Evolutionary conservation across 2,113 vertebrate species (phyloP).

Genomic region (Pyrgilauda ruficollis): DNA sequence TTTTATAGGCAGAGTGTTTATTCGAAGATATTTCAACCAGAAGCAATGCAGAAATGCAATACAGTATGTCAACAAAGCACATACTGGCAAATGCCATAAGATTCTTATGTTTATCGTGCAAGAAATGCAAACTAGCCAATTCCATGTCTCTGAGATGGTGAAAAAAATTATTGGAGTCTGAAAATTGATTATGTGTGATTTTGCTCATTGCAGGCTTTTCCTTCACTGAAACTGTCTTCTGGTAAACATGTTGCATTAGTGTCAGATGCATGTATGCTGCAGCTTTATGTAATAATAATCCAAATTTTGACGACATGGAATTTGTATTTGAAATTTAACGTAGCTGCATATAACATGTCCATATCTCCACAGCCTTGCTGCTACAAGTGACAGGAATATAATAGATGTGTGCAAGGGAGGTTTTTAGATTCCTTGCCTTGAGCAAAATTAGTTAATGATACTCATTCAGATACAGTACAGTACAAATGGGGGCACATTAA

Average conservation of each 20-base stretch:
- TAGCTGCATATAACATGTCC: not conserved
- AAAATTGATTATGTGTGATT: not conserved
- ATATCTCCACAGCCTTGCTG: not conserved
- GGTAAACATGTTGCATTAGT: not conserved
- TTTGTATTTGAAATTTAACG: conserved; percentile 30
- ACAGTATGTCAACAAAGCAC: not conserved
- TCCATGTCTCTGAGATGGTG: not conserved
- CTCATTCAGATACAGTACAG: conserved; percentile 56
- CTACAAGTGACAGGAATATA: conserved; percentile 30
- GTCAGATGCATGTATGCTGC: not conserved
- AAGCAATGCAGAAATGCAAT: not conserved
- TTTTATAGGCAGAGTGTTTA: not conserved
- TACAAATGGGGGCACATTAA: conserved; percentile 72
- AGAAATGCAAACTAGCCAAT: not conserved
- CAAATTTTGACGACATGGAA: not conserved
- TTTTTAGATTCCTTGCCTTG: conserved; percentile 60
- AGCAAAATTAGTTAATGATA: conserved; percentile 73
- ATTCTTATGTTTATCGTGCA: not conserved
- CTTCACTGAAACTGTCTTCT: not conserved
- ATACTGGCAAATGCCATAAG: not conserved
- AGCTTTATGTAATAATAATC: not conserved
- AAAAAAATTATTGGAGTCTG: not conserved
- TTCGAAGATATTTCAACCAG: not conserved
- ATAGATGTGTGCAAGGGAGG: conserved; percentile 33
- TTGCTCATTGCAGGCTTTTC: not conserved